A percentile compares a stretch with the other conserved stretches of the same genome.
phyloP scores from a whole-genome alignment of 2,888 invertebrate species.

The Halocaridina rubra region DNA sequence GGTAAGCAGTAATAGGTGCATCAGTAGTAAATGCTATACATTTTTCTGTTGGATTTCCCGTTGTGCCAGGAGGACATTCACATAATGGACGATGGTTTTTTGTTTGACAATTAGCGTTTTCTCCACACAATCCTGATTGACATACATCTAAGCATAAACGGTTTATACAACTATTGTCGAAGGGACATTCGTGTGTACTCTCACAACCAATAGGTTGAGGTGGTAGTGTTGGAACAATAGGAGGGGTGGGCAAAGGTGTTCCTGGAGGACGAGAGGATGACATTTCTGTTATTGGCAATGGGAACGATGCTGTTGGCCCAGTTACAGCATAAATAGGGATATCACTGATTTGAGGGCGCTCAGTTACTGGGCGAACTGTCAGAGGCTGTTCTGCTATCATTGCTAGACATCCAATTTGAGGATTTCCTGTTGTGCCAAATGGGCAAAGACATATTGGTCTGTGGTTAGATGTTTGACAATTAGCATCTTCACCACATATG shows the following conservation, averaged over 20 bases:
- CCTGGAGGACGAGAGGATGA: conserved; percentile 25
- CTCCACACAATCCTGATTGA: conserved; percentile 67
- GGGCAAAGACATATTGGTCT: conserved; percentile 66
- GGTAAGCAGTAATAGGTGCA: background rate
- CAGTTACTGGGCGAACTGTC: conserved; percentile 20
- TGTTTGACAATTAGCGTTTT: conserved; percentile 82
- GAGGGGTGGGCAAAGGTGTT: conserved; percentile 14
- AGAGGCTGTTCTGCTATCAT: conserved; percentile 26
- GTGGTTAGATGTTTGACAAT: conserved; percentile 65
- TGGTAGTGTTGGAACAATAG: conserved; percentile 40
- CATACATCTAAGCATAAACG: conserved; percentile 46
- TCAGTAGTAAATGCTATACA: conserved; percentile 41
- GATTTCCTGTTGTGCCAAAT: conserved; percentile 66
- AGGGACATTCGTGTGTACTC: conserved; percentile 42
- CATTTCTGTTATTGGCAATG: background rate
- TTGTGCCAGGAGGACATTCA: conserved; percentile 80
- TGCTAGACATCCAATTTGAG: conserved; percentile 60
- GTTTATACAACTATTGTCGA: conserved; percentile 49
- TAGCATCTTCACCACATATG: conserved; percentile 66
- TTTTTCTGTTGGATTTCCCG: conserved; percentile 78
- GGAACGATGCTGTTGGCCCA: background rate
- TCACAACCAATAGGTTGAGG: conserved; percentile 33
- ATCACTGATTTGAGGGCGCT: background rate
- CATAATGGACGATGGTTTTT: conserved; percentile 75
- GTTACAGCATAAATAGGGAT: conserved; percentile 6